Evolutionary conservation across 2,797 vertebrate species (phyloP), one percentile per base, ranked within the genome.

Genomic region (Aeoliscus strigatus): DNA sequence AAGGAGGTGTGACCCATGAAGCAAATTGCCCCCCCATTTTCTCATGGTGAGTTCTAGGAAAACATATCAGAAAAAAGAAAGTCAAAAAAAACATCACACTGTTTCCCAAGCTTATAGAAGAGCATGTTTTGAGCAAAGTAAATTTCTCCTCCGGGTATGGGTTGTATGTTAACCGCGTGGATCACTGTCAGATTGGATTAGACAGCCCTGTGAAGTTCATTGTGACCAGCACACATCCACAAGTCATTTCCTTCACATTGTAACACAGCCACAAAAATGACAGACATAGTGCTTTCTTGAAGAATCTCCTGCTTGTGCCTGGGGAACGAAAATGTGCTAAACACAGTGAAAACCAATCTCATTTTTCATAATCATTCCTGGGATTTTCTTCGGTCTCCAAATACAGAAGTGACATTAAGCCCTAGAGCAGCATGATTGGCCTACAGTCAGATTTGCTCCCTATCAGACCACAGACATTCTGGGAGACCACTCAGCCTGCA

Each of bases 341-440:
- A 82, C 70, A 75, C 63, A 67, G 73, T 79, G 75, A 77, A 82
- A 83, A 75, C 72, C 78, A 84, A 83, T 83, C 74, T 82, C 34
- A 24, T 69, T 75, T 80, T 80, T 79, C 56, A 78, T 74, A 80
- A 82, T 84, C 73, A 83, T 79, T 70, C 61, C 73, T 66, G 68
- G 72, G 78, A 81, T 80, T 80, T 80, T 78, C 66, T 60, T 43
- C 57, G 6, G 67, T 71, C 69, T 76, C 63, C 72, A 57, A 78
- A 79, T 80, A 80, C 67, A 68, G 42, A 58, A 79, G 60, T 83
- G 81, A 84, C 81, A 79, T 82, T 85, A 82, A 82, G 72, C 70
- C 76, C 58, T 58, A 61, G 61, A 72, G 70, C 65, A 67, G 70
- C 59, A 57, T 70, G 69, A 81, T 73, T 50, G 66, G 56, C 46